Percentiles rank a stretch among this genome's conserved stretches.
Evolutionary conservation across 2,888 invertebrate species (phyloP).

Genomic region (Lycocerus yunnanus): DNA sequence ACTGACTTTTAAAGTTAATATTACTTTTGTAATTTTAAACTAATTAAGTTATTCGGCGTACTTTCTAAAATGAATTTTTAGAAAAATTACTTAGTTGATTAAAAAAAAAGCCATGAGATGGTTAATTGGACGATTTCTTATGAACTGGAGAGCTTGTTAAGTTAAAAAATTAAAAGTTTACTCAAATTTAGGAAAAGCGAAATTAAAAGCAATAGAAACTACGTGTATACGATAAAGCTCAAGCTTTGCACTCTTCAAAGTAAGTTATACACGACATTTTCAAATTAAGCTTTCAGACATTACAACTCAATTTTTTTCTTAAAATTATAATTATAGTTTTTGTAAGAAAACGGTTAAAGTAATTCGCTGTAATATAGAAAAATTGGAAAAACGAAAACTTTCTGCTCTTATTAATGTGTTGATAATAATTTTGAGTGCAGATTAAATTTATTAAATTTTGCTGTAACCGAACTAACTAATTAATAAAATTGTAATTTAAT

Average conservation of each 20-base stretch:
- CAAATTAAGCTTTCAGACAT: not conserved
- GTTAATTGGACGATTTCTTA: not conserved
- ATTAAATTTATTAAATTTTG: not conserved
- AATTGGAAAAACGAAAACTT: not conserved
- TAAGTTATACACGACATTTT: not conserved
- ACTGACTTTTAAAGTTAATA: not conserved
- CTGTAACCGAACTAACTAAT: not conserved
- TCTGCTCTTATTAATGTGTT: not conserved
- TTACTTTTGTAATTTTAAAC: not conserved
- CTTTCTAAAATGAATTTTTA: not conserved
- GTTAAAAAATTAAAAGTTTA: not conserved
- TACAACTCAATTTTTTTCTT: not conserved
- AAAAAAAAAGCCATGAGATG: not conserved
- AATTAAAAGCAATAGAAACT: not conserved
- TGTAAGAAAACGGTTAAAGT: not conserved
- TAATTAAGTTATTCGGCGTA: not conserved
- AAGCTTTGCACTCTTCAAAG: not conserved
- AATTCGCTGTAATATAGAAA: not conserved
- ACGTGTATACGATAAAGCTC: not conserved
- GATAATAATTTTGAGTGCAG: not conserved
- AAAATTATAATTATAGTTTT: not conserved
- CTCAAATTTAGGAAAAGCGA: not conserved
- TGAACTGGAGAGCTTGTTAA: not conserved
- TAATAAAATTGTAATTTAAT: not conserved
- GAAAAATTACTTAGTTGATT: not conserved